phyloP scores from a whole-genome alignment of 2,888 invertebrate species.

The Liposcelis brunnea region DNA sequence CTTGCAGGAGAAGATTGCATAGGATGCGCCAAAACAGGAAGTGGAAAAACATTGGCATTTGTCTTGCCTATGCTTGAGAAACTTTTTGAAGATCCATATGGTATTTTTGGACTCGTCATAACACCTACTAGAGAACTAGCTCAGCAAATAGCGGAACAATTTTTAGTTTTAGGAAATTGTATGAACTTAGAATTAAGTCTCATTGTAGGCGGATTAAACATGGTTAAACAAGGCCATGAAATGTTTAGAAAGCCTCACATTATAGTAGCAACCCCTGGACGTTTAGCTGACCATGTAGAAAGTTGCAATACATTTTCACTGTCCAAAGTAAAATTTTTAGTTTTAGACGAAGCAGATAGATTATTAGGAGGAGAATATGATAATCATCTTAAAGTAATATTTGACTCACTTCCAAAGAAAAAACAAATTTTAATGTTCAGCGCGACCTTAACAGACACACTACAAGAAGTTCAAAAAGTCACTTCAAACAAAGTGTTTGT shows the following conservation, averaged over 20 bases:
- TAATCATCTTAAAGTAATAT: slow-evolving; percentile 64
- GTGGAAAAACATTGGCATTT: slow-evolving; percentile 96
- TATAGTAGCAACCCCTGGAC: slow-evolving; percentile 90
- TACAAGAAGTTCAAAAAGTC: slow-evolving; percentile 44
- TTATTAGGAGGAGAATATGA: slow-evolving; percentile 65
- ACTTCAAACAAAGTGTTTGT: slow-evolving; percentile 37
- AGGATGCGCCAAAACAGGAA: slow-evolving; percentile 94
- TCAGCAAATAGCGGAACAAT: slow-evolving; percentile 89
- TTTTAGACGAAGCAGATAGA: slow-evolving; percentile 94
- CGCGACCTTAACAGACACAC: slow-evolving; percentile 83
- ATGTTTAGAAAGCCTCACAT: slow-evolving; percentile 77
- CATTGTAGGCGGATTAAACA: slow-evolving; percentile 90
- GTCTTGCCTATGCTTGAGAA: slow-evolving; percentile 85
- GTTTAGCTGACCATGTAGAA: slow-evolving; percentile 81
- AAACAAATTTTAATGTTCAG: slow-evolving; percentile 84
- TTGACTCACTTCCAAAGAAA: slow-evolving; percentile 52
- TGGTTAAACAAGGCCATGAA: slow-evolving; percentile 72
- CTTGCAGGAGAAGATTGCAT: slow-evolving; percentile 72
- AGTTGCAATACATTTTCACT: slow-evolving; percentile 72
- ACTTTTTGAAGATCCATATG: slow-evolving; percentile 85
- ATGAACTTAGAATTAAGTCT: slow-evolving; percentile 68
- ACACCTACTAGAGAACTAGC: slow-evolving; percentile 91
- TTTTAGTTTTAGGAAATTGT: slow-evolving; percentile 76
- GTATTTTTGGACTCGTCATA: slow-evolving; percentile 83
- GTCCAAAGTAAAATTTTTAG: slow-evolving; percentile 63